Evolutionary conservation across 2,797 vertebrate species (phyloP).

Genomic region (Clangula hyemalis): DNA sequence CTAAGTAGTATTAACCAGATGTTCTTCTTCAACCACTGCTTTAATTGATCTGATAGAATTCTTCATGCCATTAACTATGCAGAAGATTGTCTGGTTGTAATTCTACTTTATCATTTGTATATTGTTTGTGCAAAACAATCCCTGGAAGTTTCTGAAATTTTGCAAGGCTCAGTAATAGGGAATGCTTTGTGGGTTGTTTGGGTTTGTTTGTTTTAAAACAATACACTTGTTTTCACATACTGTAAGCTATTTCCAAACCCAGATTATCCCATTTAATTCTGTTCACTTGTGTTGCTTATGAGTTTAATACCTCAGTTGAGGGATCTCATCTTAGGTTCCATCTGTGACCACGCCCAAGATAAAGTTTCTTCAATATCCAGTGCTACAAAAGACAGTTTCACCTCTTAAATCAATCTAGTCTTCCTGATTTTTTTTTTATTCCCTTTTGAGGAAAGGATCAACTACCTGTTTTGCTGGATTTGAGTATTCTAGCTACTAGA

Average conservation of each 20-base stretch:
- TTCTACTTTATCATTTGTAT: rapidly evolving
- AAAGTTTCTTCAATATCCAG: conserved; percentile 34
- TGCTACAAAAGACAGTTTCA: neutral
- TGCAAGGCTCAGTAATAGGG: neutral
- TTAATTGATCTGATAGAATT: neutral
- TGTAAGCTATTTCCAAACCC: neutral
- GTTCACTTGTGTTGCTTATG: neutral
- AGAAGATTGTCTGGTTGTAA: neutral
- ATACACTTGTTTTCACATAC: neutral
- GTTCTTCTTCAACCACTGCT: neutral
- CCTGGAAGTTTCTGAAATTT: neutral
- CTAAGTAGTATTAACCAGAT: neutral
- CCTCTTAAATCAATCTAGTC: neutral
- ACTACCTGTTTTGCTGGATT: neutral
- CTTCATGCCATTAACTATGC: neutral
- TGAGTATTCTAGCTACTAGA: neutral
- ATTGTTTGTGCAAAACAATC: neutral
- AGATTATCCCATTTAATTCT: neutral
- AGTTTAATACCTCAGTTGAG: neutral
- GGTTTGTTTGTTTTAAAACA: neutral
- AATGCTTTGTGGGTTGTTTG: neutral
- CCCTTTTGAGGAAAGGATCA: neutral
- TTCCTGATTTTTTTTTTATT: conserved; percentile 17
- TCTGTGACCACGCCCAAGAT: neutral
- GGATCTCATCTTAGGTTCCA: conserved; percentile 40